Base-by-base conservation (phyloP, 2,797 vertebrate genomes). In the Pterois miles region DNA sequence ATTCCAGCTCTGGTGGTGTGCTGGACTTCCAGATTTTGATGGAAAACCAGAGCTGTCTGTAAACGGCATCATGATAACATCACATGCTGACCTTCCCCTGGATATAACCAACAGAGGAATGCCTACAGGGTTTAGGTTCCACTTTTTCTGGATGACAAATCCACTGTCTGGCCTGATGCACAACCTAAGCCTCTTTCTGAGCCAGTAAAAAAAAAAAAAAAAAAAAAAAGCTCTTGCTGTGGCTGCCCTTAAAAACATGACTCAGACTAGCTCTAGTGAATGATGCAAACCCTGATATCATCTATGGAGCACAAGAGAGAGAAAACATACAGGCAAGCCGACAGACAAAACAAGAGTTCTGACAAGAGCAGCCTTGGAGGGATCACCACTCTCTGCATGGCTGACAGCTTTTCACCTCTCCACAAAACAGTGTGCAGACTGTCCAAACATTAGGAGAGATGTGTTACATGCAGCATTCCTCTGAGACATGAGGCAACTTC, bases 201-300 rank as follows among this genome's bases (percentile, higher is more conserved):
- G 38, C 56, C 52, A 80, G 43, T 46, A 40, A 46, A 40, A 43
- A 40, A 38, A 27, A 48, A 29, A 40, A 46, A 40, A 43, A 40
- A 38, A 27, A 48, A 29, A 57, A 50, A 76, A 40, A 54, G 13
- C 62, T 63, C 36, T 65, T 64, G 9, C 63, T 57, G 31, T 69
- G 46, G 40, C 60, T 58, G 34, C 23, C 27, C 33, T 76, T 52
- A 54, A 82, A 74, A 81, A 71, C 72, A 79, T 59, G 70, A 77
- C 58, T 82, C 11, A 62, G 33, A 78, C 66, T 34, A 64, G 3
- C 52, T 33, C 3, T 20, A 27, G 60, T 14, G 48, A 69, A 58
- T 81, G 70, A 86, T 25, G 82, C 67, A 81, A 66, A 62, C 65
- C 36, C 12, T 66, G 57, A 80, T 74, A 64, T 83, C 76, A 74